Percentiles rank a stretch among this genome's conserved stretches.
These are phyloP conservation scores for Echeneis naucrates DNA, from an alignment of 2,797 vertebrate species.

Conservation along the genomic window DNA sequence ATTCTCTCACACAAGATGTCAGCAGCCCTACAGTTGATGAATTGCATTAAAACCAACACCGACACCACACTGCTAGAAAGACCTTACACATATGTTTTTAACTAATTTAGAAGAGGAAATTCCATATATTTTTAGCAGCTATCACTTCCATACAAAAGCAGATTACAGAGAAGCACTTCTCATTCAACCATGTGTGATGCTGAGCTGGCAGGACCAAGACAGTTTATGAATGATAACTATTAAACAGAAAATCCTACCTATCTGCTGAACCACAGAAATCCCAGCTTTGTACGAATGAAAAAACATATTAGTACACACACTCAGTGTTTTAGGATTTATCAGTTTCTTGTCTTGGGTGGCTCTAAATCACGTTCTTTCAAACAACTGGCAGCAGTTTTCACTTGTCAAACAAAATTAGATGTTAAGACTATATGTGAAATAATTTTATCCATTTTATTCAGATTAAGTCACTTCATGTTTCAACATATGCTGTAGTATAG, in stretches of 20 bases:
- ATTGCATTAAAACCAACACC: conserved; percentile 1
- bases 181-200: too few species aligned
- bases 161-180: too few species aligned
- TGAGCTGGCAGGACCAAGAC: background rate
- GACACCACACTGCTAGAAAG: background rate
- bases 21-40: conserved; percentile 5
- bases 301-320: background rate
- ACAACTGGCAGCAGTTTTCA: background rate
- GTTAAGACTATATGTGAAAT: background rate
- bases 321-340: background rate
- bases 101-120: background rate
- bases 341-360: too few species aligned
- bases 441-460: too few species aligned
- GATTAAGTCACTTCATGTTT: too few species aligned
- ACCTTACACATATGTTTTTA: background rate
- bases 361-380: background rate
- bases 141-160: background rate
- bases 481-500: too few species aligned
- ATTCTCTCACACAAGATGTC: conserved; percentile 2
- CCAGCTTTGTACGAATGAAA: background rate
- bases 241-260: background rate
- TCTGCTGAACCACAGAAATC: background rate
- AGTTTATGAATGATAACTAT: background rate
- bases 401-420: background rate
- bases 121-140: background rate